Evolutionary conservation across 2,113 vertebrate genomes (phyloP).

Genomic region (Stictonetta naevosa): DNA sequence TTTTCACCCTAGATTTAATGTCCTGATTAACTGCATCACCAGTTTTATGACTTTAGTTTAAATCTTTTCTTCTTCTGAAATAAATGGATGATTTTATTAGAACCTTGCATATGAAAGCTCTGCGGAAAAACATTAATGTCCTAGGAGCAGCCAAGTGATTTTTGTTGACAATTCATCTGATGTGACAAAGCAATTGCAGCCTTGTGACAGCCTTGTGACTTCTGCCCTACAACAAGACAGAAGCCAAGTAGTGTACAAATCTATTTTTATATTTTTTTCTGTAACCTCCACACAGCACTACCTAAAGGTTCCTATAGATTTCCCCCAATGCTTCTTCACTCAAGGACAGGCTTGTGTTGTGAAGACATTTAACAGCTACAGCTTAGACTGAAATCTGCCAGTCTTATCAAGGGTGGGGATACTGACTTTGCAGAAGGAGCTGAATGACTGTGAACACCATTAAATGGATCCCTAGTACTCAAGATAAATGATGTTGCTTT

Average conservation of each 20-base stretch:
- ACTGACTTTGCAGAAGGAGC: slow-evolving; percentile 8
- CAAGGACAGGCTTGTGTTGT: background rate
- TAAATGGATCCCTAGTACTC: slow-evolving; percentile 16
- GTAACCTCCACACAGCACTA: background rate
- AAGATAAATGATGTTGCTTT: slow-evolving; percentile 49
- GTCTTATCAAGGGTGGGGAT: slow-evolving; percentile 30
- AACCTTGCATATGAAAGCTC: background rate
- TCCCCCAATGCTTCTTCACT: background rate
- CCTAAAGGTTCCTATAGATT: background rate
- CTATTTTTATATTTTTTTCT: background rate
- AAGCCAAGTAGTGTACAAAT: background rate
- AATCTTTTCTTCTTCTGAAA: background rate
- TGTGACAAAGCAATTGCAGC: background rate
- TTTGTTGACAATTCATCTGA: background rate
- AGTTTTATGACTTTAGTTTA: background rate
- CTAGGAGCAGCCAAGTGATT: background rate
- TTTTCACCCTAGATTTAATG: background rate
- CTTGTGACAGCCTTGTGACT: background rate
- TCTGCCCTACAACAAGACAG: background rate
- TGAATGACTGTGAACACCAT: background rate
- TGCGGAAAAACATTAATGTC: background rate
- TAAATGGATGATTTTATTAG: background rate
- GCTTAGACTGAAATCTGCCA: background rate
- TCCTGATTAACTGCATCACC: background rate
- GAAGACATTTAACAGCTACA: slow-evolving; percentile 7